phyloP scores from a whole-genome alignment of 64 coral and sea anemone genomes.

The Actinia equina region DNA sequence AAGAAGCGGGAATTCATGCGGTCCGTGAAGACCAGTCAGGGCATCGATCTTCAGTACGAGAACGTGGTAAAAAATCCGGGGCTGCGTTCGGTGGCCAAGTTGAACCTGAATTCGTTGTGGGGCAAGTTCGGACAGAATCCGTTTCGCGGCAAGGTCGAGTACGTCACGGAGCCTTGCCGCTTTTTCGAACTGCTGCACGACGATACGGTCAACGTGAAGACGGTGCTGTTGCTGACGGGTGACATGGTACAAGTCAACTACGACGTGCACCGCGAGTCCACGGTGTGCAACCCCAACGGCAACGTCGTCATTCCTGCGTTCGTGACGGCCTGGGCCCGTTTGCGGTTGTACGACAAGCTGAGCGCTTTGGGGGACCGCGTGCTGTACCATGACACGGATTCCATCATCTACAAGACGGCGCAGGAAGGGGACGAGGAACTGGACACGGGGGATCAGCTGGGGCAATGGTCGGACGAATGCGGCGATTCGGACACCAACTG shows the following conservation, averaged over 20 bases:
- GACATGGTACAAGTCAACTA: not conserved
- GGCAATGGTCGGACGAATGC: not conserved
- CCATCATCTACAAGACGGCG: not conserved
- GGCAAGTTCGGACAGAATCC: conserved; percentile 14
- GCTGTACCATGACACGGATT: conserved; percentile 31
- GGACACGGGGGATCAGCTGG: not conserved
- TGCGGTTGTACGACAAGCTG: not conserved
- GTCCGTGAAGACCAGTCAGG: not conserved
- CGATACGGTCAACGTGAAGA: not conserved
- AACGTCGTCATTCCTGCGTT: not conserved
- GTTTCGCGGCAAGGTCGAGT: not conserved
- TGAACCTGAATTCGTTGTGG: conserved; percentile 18
- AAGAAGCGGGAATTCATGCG: not conserved
- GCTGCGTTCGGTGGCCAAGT: not conserved
- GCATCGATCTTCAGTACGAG: not conserved
- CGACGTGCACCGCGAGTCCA: too few species aligned
- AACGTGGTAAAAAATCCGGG: not conserved
- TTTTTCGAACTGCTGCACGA: not conserved
- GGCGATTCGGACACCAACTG: not conserved
- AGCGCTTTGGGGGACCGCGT: not conserved
- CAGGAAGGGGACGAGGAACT: not conserved
- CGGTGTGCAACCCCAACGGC: not conserved
- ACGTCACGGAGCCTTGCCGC: not conserved
- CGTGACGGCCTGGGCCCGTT: not conserved
- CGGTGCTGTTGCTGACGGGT: not conserved